Base-by-base conservation (phyloP, 2,888 invertebrate species). In the Himalopsyche kuldschensis region DNA sequence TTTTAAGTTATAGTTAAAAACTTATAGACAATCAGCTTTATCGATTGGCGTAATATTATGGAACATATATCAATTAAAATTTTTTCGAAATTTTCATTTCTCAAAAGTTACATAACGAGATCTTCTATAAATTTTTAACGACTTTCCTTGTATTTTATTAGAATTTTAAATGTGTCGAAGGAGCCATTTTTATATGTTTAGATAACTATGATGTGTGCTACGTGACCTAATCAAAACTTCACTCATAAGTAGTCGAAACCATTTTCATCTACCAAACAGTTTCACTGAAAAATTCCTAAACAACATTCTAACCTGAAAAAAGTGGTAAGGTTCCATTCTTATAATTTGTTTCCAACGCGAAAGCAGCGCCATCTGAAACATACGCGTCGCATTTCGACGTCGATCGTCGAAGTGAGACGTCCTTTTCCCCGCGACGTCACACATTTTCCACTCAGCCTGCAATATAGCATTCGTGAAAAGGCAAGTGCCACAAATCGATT, bases 401-500 rank as follows among this genome's bases (percentile, higher is more conserved):
- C 69, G 69, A 69, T 69, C 69, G 69, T 27, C 69, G 27, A 69
- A 30, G 69, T 30, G 69, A 69, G 69, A 69, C 69, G 69, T 69
- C 69, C 69, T 69, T 69, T 69, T 69, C 30, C 69, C 55, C 69
- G 69, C 30, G 69, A 27, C 69, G 30, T 27, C 69, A 27, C 4
- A 69, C 27, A 27, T 27, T 69, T 69, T 69, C 69, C 69, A 69
- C 69, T 69, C 69, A 69, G 69, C 69, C 69, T 69, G 69, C 69
- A 4, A 69, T 30, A 69, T 69, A 69, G 69, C 69, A 69, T 69
- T 69, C 69, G 69, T 69, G 69, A 69, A 69, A 69, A 30, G 69
- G 69, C 69, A 69, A 69, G 69, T 69, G 69, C 69, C 69, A 69
- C 69, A 69, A 69, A 69, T 69, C 69, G 69, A 69, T 69, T 69